Evolutionary conservation across 1,140 invertebrate species (phyloP), one percentile per base, ranked within the genome.

Genomic region (Cydia pomonella): DNA sequence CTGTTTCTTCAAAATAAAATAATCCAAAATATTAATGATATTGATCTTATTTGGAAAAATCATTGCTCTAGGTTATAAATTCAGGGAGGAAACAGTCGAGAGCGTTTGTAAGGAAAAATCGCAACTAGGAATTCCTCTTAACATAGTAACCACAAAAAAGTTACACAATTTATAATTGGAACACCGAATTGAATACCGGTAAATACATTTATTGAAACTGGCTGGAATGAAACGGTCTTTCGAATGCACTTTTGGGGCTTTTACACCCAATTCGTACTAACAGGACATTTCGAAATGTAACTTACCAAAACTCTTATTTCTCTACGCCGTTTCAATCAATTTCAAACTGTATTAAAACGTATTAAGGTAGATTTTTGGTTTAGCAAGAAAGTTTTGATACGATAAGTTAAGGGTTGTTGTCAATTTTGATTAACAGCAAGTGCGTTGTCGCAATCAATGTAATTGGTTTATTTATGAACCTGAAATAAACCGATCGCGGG

Each of bases 361-460:
- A 0, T 18, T 23, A 59, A 23, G 21, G 21, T 59, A 12, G 18
- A n/a, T 12, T 10, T 59, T 59, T 59, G 1, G 21, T 59, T 23
- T 23, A 12, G 21, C 18, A 18, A 5, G 21, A 23, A 59, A 59
- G 6, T 3, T 10, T 44, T 3, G 18, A 10, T 59, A 18, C 3
- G n/a, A 59, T 3, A 23, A 59, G 6, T 59, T n/a, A 50, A 50
- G 53, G 18, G 21, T 59, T 23, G 9, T 12, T 59, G 6, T 9
- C 53, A 59, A 33, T 84, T 84, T 87, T 83, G 81, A 85, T 85
- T 84, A 84, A 84, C 80, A 79, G 81, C 63, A 66, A 76, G 82
- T 83, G 80, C 75, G 76, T 83, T 76, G 80, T 81, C 86, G 84
- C 84, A 87, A 87, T 87, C 80, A 87, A 78, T 85, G 86, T 85